Conservation (phyloP, 2,888 invertebrate genomes). For the Calameuta pallipes region DNA sequence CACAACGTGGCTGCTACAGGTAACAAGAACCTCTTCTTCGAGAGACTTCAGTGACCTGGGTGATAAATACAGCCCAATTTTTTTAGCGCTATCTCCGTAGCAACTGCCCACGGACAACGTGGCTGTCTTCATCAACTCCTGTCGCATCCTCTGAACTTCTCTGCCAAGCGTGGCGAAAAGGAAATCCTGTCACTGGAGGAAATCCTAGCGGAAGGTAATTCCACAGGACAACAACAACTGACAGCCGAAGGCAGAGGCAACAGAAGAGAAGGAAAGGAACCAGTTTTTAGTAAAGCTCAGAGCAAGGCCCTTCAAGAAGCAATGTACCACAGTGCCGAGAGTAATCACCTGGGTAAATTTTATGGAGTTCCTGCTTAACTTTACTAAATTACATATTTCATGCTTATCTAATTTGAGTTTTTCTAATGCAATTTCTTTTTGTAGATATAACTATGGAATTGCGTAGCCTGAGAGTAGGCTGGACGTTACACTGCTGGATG, state of each 20-base stretch:
- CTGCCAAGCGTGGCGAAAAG: constrained; percentile 69
- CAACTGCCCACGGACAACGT: constrained; percentile 89
- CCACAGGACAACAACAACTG: constrained; percentile 49
- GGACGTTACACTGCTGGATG: constrained; percentile 95
- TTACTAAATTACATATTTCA: constrained; percentile 5
- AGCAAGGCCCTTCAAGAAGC: constrained; percentile 90
- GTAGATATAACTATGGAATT: constrained; percentile 89
- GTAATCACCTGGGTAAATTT: constrained; percentile 81
- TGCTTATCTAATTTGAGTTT: neutral
- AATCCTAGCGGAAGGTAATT: constrained; percentile 86
- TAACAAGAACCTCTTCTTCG: constrained; percentile 43
- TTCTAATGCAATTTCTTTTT: constrained; percentile 8
- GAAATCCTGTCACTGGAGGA: constrained; percentile 89
- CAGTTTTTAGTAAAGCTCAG: constrained; percentile 80
- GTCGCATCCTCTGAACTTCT: constrained; percentile 77
- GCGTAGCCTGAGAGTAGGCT: constrained; percentile 86
- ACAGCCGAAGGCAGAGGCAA: constrained; percentile 60
- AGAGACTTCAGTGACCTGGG: neutral
- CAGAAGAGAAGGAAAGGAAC: constrained; percentile 58
- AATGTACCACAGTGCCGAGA: constrained; percentile 94
- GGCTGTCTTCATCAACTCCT: constrained; percentile 81
- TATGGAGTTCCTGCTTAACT: neutral
- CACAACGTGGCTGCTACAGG: constrained; percentile 87
- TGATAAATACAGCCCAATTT: neutral
- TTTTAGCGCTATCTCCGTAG: constrained; percentile 85